A percentile compares a stretch with the other conserved stretches of the same genome.
Conservation (phyloP, 2,888 invertebrate species). For the Erynnis tages region DNA sequence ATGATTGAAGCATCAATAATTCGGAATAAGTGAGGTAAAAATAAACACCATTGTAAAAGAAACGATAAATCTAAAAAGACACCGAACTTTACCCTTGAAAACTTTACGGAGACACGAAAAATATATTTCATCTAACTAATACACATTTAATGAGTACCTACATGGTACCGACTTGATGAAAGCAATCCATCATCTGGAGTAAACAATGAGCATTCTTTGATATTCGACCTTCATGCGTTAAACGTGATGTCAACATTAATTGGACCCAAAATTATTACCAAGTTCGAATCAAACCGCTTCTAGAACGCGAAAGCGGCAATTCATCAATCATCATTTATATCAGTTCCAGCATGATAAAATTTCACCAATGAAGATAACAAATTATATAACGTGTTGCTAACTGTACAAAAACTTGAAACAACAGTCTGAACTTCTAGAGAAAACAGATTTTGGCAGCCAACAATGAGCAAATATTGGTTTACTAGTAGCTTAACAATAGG, state of each 20-base stretch:
- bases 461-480: too few species aligned
- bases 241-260: neutral
- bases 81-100: neutral
- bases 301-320: too few species aligned
- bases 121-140: constrained; percentile 7
- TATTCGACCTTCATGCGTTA: neutral
- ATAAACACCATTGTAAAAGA: neutral
- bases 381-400: too few species aligned
- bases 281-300: neutral
- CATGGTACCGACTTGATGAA: neutral
- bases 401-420: too few species aligned
- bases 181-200: constrained; percentile 16
- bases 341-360: too few species aligned
- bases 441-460: too few species aligned
- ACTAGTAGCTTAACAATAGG: too few species aligned
- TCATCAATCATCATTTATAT: too few species aligned
- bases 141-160: neutral
- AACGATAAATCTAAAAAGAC: neutral
- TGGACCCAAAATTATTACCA: neutral
- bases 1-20: too few species aligned
- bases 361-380: too few species aligned
- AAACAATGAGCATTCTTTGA: constrained; percentile 5
- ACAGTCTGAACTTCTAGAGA: too few species aligned
- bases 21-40: too few species aligned
- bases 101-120: neutral